These are phyloP conservation scores for Jaculus jaculus DNA, from an alignment of 2,113 vertebrate species.

Conservation along the genomic window DNA sequence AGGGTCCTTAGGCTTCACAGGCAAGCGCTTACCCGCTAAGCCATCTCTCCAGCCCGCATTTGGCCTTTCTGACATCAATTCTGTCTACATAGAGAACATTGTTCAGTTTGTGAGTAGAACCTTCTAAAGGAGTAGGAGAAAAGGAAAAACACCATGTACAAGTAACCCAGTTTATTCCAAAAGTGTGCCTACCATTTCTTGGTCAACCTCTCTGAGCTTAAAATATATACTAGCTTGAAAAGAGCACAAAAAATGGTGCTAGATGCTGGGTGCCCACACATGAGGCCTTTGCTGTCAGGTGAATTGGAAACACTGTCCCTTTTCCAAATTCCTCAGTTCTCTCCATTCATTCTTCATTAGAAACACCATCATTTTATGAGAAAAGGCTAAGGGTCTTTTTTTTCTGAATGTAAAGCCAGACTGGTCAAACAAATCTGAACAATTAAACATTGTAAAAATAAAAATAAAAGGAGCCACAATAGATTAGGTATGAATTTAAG, in stretches of 20 bases:
- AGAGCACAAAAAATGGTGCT: neutral
- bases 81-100: neutral
- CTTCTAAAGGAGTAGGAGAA: neutral
- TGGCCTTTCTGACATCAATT: neutral
- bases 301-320: neutral
- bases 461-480: constrained; percentile 38
- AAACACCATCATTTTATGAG: neutral
- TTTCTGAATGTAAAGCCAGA: constrained; percentile 9
- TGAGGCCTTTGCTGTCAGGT: neutral
- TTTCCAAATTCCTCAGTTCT: neutral
- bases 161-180: constrained; percentile 23
- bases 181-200: neutral
- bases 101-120: constrained; percentile 52
- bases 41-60: too few relatives aligned
- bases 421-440: constrained; percentile 25
- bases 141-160: neutral
- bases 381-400: constrained; percentile 23
- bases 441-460: constrained; percentile 28
- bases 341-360: neutral
- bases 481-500: constrained; percentile 61
- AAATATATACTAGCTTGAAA: neutral
- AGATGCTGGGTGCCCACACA: neutral
- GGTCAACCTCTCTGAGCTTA: neutral
- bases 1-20: too few relatives aligned
- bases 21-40: too few relatives aligned